These are phyloP conservation scores for Gandaritis pyraliata DNA, from an alignment of 2,888 invertebrate genomes.

Conservation along the genomic window DNA sequence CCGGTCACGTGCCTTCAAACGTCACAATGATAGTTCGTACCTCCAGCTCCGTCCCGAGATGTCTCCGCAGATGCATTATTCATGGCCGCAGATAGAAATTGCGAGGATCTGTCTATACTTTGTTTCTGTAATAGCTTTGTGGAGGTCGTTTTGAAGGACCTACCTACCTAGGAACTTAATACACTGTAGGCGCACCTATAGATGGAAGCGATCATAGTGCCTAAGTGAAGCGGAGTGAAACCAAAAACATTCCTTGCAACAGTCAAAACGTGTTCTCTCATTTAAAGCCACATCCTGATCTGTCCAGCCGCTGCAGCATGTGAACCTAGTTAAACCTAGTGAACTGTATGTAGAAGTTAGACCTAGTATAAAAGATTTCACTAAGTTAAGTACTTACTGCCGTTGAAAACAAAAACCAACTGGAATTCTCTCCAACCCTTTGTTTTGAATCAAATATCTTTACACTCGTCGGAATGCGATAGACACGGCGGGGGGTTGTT, in stretches of 20 bases:
- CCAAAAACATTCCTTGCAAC: too few species aligned
- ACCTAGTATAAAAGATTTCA: too few species aligned
- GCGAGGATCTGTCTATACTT: conserved; percentile 18
- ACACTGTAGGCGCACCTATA: too few species aligned
- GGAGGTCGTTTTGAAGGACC: neutral
- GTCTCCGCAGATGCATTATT: conserved; percentile 16
- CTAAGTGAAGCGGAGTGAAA: too few species aligned
- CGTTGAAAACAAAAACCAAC: conserved; percentile 18
- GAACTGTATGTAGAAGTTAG: too few species aligned
- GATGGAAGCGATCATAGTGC: neutral
- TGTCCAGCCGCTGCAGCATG: too few species aligned
- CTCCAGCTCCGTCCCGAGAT: conserved; percentile 8
- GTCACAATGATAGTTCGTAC: conserved; percentile 27
- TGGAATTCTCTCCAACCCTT: conserved; percentile 29
- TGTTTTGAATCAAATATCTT: conserved; percentile 43
- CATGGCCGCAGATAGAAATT: conserved; percentile 17
- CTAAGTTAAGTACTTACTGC: neutral
- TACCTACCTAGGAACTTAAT: too few species aligned
- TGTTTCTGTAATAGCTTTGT: conserved; percentile 9
- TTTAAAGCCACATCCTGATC: too few species aligned
- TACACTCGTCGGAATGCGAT: conserved; percentile 42
- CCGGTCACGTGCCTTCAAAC: conserved; percentile 25
- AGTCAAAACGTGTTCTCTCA: too few species aligned
- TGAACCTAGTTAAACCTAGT: too few species aligned
- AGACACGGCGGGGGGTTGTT: conserved; percentile 45